Evolutionary conservation across 2,888 invertebrate species (phyloP).

Genomic region (Sepioteuthis lessoniana): DNA sequence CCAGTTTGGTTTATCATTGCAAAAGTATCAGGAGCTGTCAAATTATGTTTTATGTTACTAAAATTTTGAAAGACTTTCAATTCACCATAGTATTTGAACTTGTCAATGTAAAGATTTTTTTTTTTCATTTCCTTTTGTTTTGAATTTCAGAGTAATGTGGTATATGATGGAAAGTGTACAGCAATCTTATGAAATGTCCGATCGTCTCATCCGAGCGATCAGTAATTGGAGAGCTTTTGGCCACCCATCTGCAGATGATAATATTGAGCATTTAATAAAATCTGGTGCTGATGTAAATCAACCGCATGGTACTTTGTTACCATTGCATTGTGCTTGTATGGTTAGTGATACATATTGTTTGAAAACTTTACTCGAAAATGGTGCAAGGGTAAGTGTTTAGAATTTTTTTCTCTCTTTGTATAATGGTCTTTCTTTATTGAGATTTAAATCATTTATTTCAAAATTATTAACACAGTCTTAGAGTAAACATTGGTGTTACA

Average conservation of each 20-base stretch:
- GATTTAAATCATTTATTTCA: neutral
- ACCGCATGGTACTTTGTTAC: conserved; percentile 72
- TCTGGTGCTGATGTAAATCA: conserved; percentile 73
- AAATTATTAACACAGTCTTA: no score
- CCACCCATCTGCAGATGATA: conserved; percentile 61
- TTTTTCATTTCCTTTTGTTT: neutral
- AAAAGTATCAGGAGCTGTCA: no score
- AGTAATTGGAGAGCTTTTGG: conserved; percentile 66
- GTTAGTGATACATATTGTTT: conserved; percentile 67
- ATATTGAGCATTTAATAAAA: conserved; percentile 69
- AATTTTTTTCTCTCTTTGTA: neutral
- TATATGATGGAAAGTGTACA: conserved; percentile 72
- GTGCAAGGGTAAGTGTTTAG: conserved; percentile 69
- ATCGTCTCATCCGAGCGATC: conserved; percentile 71
- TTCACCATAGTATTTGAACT: no score
- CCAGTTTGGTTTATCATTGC: no score
- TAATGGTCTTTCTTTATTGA: neutral
- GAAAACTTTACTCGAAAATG: conserved; percentile 67
- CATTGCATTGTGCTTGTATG: conserved; percentile 75
- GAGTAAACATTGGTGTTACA: no score
- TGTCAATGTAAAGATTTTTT: no score
- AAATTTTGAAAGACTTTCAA: no score
- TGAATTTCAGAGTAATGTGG: conserved; percentile 67
- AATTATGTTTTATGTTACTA: no score
- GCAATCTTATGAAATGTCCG: conserved; percentile 69